Evolutionary conservation across 2,888 invertebrate species (phyloP).

Genomic region (Drosophila greeni): DNA sequence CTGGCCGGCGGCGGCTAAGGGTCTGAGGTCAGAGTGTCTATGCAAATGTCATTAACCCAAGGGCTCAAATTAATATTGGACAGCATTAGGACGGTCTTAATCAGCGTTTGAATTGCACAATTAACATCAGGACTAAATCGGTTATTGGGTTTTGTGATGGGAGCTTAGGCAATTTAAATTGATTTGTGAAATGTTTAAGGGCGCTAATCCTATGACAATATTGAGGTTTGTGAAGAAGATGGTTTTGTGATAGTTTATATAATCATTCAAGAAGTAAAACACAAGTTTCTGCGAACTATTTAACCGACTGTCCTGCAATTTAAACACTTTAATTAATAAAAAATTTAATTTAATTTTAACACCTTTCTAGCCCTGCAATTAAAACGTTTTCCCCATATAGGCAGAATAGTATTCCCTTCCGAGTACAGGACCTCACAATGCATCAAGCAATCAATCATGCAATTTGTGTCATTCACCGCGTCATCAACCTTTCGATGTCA

Average conservation of each 20-base stretch:
- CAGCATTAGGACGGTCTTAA: conserved; percentile 12
- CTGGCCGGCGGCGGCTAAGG: conserved; percentile 17
- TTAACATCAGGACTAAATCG: not conserved
- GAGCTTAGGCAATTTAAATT: not conserved
- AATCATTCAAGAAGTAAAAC: not conserved
- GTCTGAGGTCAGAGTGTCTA: conserved; percentile 13
- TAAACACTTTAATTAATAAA: too few species aligned
- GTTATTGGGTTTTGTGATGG: not conserved
- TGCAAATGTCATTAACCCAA: conserved; percentile 43
- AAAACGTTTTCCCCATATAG: not conserved
- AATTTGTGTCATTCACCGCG: conserved; percentile 18
- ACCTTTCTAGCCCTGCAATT: not conserved
- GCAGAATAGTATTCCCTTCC: not conserved
- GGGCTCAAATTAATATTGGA: conserved; percentile 31
- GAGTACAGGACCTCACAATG: not conserved
- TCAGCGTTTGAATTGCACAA: conserved; percentile 23
- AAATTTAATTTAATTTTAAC: not conserved
- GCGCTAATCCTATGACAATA: not conserved
- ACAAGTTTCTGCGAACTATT: too few species aligned
- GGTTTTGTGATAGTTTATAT: not conserved
- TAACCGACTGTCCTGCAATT: too few species aligned
- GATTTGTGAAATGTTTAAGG: not conserved
- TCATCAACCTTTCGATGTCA: conserved; percentile 31
- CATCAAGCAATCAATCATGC: conserved; percentile 21
- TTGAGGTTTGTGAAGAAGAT: not conserved